Conservation (phyloP, 2,113 vertebrate species). For the Marmota flaviventris region DNA sequence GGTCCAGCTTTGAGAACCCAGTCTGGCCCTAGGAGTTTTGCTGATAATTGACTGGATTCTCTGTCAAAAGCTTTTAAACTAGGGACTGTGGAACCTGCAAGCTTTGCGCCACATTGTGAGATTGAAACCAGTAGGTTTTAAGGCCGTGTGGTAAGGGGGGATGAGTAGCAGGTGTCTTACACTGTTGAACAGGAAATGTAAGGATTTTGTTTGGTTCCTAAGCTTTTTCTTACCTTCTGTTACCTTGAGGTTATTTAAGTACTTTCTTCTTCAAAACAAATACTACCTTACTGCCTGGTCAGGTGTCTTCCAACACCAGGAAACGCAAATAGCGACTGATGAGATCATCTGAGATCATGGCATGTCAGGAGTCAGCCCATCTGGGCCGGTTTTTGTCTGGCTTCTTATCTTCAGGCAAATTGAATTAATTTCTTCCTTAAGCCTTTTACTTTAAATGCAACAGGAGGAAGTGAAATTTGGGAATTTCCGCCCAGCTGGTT, state of each 20-base stretch:
- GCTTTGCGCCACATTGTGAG: background rate
- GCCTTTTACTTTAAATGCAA: background rate
- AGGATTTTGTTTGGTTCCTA: background rate
- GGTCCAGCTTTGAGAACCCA: too few relatives aligned
- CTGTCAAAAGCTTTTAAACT: background rate
- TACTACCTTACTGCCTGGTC: fast-evolving
- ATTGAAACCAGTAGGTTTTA: background rate
- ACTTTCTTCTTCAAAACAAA: constrained; percentile 1
- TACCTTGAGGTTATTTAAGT: background rate
- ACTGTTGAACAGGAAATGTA: fast-evolving
- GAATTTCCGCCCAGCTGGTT: fast-evolving
- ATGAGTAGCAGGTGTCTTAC: background rate
- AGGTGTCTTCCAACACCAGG: background rate
- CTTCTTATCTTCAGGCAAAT: background rate
- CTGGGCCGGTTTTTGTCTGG: background rate
- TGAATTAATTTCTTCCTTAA: background rate
- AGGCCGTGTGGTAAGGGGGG: background rate
- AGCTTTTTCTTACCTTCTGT: background rate
- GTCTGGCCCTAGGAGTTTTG: background rate
- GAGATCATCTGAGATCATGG: background rate
- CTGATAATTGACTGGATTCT: background rate
- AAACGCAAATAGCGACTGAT: background rate
- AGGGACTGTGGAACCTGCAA: background rate
- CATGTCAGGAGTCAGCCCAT: fast-evolving
- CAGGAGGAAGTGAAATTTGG: background rate